phyloP scores from a whole-genome alignment of 2,888 invertebrate genomes.

The Tetrapedia diversipes region DNA sequence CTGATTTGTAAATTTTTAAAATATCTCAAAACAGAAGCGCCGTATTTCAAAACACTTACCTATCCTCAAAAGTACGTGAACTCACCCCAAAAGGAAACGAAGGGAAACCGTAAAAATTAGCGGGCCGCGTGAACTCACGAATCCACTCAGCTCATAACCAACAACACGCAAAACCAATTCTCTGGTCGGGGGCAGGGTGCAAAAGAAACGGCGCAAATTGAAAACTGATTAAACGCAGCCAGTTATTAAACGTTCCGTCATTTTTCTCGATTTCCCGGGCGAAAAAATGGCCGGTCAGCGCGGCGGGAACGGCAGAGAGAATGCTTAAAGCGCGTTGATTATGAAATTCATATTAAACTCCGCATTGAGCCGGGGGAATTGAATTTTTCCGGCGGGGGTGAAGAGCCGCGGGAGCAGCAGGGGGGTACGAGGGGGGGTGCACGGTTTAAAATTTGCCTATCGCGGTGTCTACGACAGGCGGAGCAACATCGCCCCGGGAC shows the following conservation, averaged over 20 bases:
- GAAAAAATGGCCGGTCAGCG: not conserved
- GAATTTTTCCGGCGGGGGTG: constrained; percentile 28
- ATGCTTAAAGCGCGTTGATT: constrained; percentile 33
- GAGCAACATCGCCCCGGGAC: constrained; percentile 44
- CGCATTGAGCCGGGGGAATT: constrained; percentile 27
- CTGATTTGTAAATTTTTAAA: too few relatives aligned
- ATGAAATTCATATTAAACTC: constrained; percentile 44
- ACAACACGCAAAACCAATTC: not conserved
- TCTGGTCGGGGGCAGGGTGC: too few relatives aligned
- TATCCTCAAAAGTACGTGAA: too few relatives aligned
- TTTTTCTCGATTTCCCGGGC: not conserved
- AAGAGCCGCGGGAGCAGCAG: not conserved
- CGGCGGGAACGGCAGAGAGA: too few relatives aligned
- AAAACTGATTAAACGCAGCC: constrained; percentile 29
- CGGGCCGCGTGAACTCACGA: not conserved
- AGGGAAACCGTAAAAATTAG: too few relatives aligned
- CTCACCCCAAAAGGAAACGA: not conserved
- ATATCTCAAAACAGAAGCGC: too few relatives aligned
- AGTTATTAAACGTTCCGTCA: constrained; percentile 26
- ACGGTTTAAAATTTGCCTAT: constrained; percentile 45
- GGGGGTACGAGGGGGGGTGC: not conserved
- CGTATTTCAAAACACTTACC: too few relatives aligned
- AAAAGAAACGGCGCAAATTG: not conserved
- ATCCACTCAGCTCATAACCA: not conserved
- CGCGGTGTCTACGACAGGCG: constrained; percentile 39